A percentile compares a stretch with the other conserved stretches of the same genome.
Evolutionary conservation across 2,888 invertebrate genomes (phyloP).

Genomic region (Troilus luridus): DNA sequence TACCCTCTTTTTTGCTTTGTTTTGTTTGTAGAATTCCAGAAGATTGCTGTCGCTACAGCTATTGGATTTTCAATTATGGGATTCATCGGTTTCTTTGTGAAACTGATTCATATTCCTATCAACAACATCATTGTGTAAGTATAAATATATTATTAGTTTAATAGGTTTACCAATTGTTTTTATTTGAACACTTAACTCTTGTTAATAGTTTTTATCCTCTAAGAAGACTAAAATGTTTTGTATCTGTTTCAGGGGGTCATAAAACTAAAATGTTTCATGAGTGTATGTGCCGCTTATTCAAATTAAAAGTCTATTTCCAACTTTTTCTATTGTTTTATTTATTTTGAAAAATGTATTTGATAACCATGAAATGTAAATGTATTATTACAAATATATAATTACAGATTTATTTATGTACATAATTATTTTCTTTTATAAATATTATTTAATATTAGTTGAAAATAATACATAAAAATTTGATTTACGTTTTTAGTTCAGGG

Average conservation of each 20-base stretch:
- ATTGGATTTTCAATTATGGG: constrained; percentile 99
- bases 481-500: not conserved
- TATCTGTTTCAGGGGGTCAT: constrained; percentile 60
- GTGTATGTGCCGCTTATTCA: not conserved
- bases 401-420: not conserved
- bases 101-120: constrained; percentile 99
- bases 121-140: constrained; percentile 95
- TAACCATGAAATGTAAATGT: not conserved
- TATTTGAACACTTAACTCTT: not conserved
- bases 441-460: not conserved
- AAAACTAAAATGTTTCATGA: not conserved
- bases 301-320: constrained; percentile 22
- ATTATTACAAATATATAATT: not conserved
- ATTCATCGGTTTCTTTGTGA: constrained; percentile 99
- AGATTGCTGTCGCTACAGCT: constrained; percentile 99
- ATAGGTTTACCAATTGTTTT: not conserved
- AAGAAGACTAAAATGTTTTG: not conserved
- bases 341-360: not conserved
- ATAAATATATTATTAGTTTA: constrained; percentile 67
- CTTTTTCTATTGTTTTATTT: constrained; percentile 50
- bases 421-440: not conserved
- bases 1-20: not conserved
- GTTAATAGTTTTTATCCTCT: not conserved
- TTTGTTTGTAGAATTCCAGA: constrained; percentile 89
- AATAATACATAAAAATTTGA: not conserved